Evolutionary conservation across 1,140 invertebrate species (phyloP), one percentile per base, ranked within the genome.

Genomic region (Habropoda laboriosa): DNA sequence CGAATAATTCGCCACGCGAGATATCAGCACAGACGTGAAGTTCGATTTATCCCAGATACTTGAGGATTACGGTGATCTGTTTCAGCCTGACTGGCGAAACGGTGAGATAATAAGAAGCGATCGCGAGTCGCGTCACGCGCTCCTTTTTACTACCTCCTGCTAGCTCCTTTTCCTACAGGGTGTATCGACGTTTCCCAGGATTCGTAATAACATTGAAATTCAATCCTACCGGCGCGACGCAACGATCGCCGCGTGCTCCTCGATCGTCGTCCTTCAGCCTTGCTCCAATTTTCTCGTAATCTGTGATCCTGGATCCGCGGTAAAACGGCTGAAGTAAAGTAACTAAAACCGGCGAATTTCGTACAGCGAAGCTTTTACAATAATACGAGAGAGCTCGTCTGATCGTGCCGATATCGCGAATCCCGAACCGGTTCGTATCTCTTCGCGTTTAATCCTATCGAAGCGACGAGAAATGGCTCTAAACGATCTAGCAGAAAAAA

Each of bases 141-240:
- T n/a, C 32, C 55, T 49, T 74, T 82, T 53, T 73, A 82, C n/a
- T n/a, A n/a, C n/a, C n/a, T n/a, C n/a, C n/a, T n/a, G n/a, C n/a
- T n/a, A n/a, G n/a, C n/a, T n/a, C n/a, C 35, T 63, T 53, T 12
- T 16, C 10, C 51, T 2, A 13, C 10, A 5, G 2, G 38, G 32
- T n/a, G 68, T 49, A 45, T 60, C 79, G 38, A 67, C 32, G 27
- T 67, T 40, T 18, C n/a, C 47, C 42, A n/a, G 4, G n/a, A 42
- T 58, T 64, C 80, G 76, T 79, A 84, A 83, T 83, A 83, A 84
- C 76, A 83, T 83, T 84, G 82, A 83, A 84, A 84, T 84, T 83
- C 82, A 84, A 84, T 84, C 70, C n/a, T n/a, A n/a, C n/a, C n/a
- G n/a, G n/a, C n/a, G n/a, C n/a, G n/a, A n/a, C n/a, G n/a, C 81